Conservation (phyloP, 2,888 invertebrate species). For the Drosophila ezoana region DNA sequence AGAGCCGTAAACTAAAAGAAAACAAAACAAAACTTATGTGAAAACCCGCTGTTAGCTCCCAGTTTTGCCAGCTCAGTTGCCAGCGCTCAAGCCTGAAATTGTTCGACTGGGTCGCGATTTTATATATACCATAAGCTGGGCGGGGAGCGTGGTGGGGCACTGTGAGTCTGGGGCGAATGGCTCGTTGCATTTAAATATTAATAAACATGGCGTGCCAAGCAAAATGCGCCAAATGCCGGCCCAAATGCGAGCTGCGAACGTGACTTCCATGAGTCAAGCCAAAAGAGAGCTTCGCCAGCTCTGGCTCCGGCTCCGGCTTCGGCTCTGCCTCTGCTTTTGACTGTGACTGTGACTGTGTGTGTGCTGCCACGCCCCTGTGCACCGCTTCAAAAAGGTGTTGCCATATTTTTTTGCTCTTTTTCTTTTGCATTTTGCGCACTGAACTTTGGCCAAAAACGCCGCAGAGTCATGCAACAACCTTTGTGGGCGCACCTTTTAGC, state of each 20-base stretch:
- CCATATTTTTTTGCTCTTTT: conserved; percentile 1
- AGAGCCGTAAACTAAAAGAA: conserved; percentile 5
- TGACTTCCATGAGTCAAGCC: conserved; percentile 75
- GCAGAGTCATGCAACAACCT: conserved; percentile 70
- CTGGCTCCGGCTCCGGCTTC: not conserved
- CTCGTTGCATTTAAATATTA: conserved; percentile 82
- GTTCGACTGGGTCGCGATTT: conserved; percentile 48
- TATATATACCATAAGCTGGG: conserved; percentile 4
- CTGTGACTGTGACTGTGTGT: conserved; percentile 3
- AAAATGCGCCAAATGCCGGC: conserved; percentile 69
- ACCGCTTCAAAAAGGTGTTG: conserved; percentile 22
- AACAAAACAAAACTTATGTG: conserved; percentile 1
- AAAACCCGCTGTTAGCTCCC: conserved; percentile 26
- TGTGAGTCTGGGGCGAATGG: conserved; percentile 63
- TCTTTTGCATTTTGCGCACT: conserved; percentile 25
- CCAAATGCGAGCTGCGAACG: conserved; percentile 60
- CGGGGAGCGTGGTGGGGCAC: conserved; percentile 1
- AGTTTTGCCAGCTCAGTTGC: conserved; percentile 43
- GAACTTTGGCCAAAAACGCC: conserved; percentile 73
- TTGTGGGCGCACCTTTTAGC: conserved; percentile 65
- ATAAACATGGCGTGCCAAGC: conserved; percentile 79
- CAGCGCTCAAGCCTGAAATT: conserved; percentile 75
- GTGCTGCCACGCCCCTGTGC: conserved; percentile 31
- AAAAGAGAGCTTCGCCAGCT: conserved; percentile 26
- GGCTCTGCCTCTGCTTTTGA: not conserved